Evolutionary conservation across 2,888 invertebrate genomes (phyloP).

Genomic region (Agrochola circellaris): DNA sequence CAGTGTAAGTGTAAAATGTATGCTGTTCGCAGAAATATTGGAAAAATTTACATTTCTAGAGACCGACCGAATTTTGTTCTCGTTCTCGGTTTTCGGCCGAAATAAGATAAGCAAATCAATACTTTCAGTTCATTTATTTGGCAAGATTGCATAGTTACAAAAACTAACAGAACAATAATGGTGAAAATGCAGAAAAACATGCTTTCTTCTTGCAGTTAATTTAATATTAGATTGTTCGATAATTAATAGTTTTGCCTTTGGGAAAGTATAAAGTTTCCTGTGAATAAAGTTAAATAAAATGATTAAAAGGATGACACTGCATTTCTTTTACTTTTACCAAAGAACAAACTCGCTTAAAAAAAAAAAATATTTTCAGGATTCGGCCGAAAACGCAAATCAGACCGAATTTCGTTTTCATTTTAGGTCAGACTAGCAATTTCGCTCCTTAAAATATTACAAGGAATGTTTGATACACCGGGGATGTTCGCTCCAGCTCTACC

Average conservation of each 20-base stretch:
- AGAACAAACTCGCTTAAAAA: not conserved
- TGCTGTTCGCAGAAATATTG: not conserved
- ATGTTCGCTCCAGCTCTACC: too few relatives aligned
- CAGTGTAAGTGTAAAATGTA: too few relatives aligned
- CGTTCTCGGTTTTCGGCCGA: not conserved
- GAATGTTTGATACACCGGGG: not conserved
- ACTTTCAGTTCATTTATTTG: not conserved
- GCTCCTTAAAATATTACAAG: not conserved
- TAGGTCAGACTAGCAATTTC: not conserved
- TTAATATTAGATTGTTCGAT: not conserved
- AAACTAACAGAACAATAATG: not conserved
- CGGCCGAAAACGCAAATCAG: not conserved
- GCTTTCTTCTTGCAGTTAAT: not conserved
- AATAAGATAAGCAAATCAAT: not conserved
- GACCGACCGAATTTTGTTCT: not conserved
- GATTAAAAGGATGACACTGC: too few relatives aligned
- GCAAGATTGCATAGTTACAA: not conserved
- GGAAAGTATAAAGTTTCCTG: not conserved
- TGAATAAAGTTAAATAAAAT: too few relatives aligned
- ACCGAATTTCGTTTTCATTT: not conserved
- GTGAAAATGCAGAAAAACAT: not conserved
- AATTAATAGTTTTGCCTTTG: not conserved
- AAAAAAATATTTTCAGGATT: not conserved
- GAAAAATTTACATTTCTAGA: not conserved
- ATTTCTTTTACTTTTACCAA: not conserved